These are phyloP conservation scores for Bedellia somnulentella DNA, from an alignment of 2,888 invertebrate species.

Conservation along the genomic window DNA sequence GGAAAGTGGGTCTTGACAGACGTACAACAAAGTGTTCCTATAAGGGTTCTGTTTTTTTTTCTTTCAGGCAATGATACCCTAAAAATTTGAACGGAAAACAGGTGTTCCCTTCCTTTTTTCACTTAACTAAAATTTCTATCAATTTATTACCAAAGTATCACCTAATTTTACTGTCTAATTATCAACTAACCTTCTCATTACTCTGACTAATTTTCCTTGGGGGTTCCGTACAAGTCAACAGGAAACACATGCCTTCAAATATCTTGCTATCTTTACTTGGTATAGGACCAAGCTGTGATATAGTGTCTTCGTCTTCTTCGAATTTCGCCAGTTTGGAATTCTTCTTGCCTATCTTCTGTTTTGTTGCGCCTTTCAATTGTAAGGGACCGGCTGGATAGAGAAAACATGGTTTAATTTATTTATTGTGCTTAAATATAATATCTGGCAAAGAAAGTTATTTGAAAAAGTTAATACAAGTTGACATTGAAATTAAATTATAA, in stretches of 20 bases:
- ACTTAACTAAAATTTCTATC: no score
- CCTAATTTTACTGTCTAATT: neutral
- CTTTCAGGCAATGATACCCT: no score
- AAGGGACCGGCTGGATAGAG: constrained; percentile 37
- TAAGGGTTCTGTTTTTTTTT: no score
- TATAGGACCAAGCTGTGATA: constrained; percentile 57
- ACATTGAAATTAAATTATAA: no score
- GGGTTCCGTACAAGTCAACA: constrained; percentile 59
- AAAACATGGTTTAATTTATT: no score
- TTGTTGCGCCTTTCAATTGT: constrained; percentile 54
- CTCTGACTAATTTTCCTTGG: constrained; percentile 12
- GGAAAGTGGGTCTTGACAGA: no score
- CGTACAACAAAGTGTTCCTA: no score
- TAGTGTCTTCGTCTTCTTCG: constrained; percentile 45
- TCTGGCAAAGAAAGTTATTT: neutral
- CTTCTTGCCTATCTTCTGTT: constrained; percentile 53
- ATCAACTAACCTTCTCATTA: constrained; percentile 1
- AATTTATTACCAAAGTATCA: neutral
- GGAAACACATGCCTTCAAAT: constrained; percentile 59
- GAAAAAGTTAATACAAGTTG: no score
- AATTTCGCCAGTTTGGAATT: constrained; percentile 48
- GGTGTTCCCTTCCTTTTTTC: no score
- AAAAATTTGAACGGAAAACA: no score
- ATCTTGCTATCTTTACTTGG: constrained; percentile 38
- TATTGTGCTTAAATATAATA: constrained; percentile 3